Evolutionary conservation across 2,797 vertebrate species (phyloP).

Genomic region (Sarcoramphus papa): DNA sequence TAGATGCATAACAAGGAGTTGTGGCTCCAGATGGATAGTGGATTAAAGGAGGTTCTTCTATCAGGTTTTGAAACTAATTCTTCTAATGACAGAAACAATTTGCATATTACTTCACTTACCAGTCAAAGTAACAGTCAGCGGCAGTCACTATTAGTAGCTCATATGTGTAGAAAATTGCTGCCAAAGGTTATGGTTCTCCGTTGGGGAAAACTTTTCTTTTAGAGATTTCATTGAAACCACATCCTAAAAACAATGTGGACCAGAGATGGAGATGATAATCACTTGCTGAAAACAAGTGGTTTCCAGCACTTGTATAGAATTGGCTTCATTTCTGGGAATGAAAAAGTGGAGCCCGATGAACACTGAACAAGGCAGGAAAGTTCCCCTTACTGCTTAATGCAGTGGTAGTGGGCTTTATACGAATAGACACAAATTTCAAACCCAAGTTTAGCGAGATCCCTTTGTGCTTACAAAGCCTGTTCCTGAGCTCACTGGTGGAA

Average conservation of each 20-base stretch:
- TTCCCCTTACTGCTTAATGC: background rate
- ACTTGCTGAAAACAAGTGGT: background rate
- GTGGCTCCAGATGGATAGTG: background rate
- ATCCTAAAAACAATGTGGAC: background rate
- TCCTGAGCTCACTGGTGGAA: background rate
- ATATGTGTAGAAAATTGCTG: background rate
- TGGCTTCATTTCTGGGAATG: background rate
- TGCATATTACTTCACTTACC: background rate
- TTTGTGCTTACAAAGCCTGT: background rate
- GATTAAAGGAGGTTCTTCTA: background rate
- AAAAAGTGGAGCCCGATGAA: background rate
- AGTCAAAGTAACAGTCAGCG: background rate
- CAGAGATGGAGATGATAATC: background rate
- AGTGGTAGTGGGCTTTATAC: background rate
- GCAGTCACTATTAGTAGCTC: background rate
- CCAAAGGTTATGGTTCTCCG: background rate
- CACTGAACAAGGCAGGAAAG: background rate
- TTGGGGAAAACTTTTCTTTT: background rate
- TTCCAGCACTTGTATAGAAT: background rate
- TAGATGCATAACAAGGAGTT: background rate
- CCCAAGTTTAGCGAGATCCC: background rate
- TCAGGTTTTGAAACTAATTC: background rate
- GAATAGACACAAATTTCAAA: background rate
- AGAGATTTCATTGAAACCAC: background rate
- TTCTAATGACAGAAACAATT: background rate